These are phyloP conservation scores for Leptura quadrifasciata DNA, from an alignment of 2,888 invertebrate species.

Conservation along the genomic window DNA sequence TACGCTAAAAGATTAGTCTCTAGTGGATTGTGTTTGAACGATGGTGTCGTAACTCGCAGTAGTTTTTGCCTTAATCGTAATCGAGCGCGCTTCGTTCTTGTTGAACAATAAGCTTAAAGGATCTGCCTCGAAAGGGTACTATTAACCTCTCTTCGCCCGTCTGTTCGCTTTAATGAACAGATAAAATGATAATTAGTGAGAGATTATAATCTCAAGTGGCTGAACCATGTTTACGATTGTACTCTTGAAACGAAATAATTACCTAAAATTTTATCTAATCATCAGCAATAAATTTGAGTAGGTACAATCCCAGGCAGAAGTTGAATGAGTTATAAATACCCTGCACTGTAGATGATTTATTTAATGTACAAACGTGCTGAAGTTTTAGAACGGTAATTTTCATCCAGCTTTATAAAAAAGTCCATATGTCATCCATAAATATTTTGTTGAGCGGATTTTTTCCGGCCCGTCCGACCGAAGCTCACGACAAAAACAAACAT, in stretches of 20 bases:
- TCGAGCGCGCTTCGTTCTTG: constrained; percentile 23
- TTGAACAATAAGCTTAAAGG: constrained; percentile 21
- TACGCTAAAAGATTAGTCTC: neutral
- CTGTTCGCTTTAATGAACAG: constrained; percentile 47
- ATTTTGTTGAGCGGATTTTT: constrained; percentile 25
- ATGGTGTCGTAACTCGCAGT: constrained; percentile 23
- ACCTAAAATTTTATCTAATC: constrained; percentile 45
- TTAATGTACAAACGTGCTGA: neutral
- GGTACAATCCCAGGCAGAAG: constrained; percentile 15
- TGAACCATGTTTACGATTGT: constrained; percentile 44
- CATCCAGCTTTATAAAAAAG: neutral
- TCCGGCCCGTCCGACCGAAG: neutral
- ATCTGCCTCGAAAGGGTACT: constrained; percentile 31
- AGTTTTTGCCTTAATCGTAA: constrained; percentile 27
- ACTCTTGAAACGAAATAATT: constrained; percentile 45
- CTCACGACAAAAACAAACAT: constrained; percentile 15
- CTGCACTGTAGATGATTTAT: neutral
- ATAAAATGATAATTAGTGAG: constrained; percentile 47
- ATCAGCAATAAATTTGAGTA: constrained; percentile 32
- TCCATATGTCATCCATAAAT: constrained; percentile 22
- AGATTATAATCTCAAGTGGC: constrained; percentile 48
- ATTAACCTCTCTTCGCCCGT: constrained; percentile 23
- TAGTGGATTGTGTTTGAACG: constrained; percentile 12
- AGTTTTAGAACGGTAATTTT: neutral
- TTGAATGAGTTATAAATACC: constrained; percentile 1